phyloP scores from a whole-genome alignment of 2,888 invertebrate species.

The Rhimphoctona megacephalus region DNA sequence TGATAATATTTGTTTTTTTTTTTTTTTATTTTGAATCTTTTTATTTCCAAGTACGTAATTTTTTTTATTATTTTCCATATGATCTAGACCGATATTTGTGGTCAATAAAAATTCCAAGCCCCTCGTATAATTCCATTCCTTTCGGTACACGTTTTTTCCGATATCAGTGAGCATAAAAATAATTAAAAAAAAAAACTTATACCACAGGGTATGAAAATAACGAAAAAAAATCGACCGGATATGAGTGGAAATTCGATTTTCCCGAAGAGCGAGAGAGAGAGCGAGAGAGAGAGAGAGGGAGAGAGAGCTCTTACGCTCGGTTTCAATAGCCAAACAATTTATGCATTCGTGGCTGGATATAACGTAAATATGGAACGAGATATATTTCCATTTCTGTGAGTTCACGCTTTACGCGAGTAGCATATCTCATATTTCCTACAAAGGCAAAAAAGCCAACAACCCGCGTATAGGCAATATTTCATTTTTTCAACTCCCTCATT shows the following conservation, averaged over 20 bases:
- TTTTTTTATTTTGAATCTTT: neutral
- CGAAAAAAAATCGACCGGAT: neutral
- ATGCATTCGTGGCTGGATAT: constrained; percentile 43
- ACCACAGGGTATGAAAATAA: neutral
- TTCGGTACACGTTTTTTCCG: neutral
- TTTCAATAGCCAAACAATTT: constrained; percentile 63
- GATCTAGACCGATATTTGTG: neutral
- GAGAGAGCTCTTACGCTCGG: neutral
- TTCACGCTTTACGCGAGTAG: constrained; percentile 22
- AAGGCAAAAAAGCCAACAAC: neutral
- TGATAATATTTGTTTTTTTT: neutral
- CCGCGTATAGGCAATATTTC: neutral
- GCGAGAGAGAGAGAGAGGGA: neutral
- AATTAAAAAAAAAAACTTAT: neutral
- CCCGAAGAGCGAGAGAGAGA: constrained; percentile 1
- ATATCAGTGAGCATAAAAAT: neutral
- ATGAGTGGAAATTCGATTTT: constrained; percentile 1
- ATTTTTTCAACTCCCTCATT: neutral
- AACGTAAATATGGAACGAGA: constrained; percentile 54
- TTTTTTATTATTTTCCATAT: neutral
- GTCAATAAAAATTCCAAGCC: constrained; percentile 15
- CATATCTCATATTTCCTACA: neutral
- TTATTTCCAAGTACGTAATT: neutral
- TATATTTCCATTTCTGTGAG: constrained; percentile 59
- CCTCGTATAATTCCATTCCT: neutral